Base-by-base conservation (phyloP, 2,888 invertebrate species). In the Dione juno region DNA sequence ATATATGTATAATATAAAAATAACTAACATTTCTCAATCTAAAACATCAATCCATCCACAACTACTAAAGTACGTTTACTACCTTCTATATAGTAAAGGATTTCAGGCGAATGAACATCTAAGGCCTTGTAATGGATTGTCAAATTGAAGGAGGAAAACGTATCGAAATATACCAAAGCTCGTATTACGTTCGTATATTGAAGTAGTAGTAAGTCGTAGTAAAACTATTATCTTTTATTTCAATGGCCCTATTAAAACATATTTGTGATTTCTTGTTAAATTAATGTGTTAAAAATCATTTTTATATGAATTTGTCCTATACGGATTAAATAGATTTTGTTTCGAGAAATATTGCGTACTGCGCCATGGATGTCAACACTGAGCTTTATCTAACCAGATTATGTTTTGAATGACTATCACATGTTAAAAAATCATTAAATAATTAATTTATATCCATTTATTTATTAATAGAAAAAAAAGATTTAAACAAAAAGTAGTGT, bases 81-180 rank as follows among this genome's bases (percentile, higher is more conserved):
- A 35, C 0, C 11, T 6, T 37, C 35, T 57, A 19, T 50, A 57
- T 1, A 37, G 11, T 43, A 59, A 28, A 61, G 10, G 28, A 28
- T 43, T 28, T 61, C 16, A 54, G 35, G 1, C 5, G 28, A 43
- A 59, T 43, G 43, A 43, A 61, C 28, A 21, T 43, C n/a, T 43
- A n/a, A 41, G n/a, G 43, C 21, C 28, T n/a, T 61, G 43, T 43
- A 61, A 61, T 59, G 58, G 41, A 41, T 14, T 61, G 28, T 61
- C 21, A 43, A 61, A 59, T 59, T 41, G 28, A 61, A 61, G 21
- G 43, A 61, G 59, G 28, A 45, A 45, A 50, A 61, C 14, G 59
- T 43, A 61, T 41, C 43, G n/a, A 43, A 61, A 43, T 45, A 61
- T 61, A 61, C n/a, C n/a, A n/a, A n/a, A 61, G 28, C 59, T 59